Conservation (phyloP, 2,113 vertebrate genomes). For the Ageneiosus marmoratus region DNA sequence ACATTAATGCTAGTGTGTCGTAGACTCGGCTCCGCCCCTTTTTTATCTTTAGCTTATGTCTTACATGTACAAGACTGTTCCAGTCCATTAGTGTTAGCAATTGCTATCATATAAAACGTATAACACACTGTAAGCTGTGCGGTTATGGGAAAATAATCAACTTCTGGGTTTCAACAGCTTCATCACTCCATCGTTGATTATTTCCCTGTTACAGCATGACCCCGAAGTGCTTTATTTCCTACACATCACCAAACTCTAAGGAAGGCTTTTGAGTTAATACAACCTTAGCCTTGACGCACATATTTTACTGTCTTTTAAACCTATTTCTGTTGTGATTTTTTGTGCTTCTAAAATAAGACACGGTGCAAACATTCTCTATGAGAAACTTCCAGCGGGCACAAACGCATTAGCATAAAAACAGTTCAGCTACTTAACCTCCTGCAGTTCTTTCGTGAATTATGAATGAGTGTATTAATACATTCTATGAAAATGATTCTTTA, state of each 20-base stretch:
- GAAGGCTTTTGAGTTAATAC: neutral
- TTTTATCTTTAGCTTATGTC: too few species aligned
- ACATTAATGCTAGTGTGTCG: too few species aligned
- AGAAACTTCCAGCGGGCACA: neutral
- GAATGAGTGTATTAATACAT: slow-evolving; percentile 13
- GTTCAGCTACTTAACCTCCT: slow-evolving; percentile 5
- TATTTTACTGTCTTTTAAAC: neutral
- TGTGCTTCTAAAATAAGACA: neutral
- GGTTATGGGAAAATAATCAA: neutral
- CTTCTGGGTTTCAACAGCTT: neutral
- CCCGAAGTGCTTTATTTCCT: neutral
- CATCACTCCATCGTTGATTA: neutral
- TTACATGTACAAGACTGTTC: too few species aligned
- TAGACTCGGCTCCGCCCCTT: too few species aligned
- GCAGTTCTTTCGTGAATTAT: slow-evolving; percentile 23
- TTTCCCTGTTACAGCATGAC: neutral
- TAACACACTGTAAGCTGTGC: neutral
- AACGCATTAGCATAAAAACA: slow-evolving; percentile 22
- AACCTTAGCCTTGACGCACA: neutral
- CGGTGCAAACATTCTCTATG: neutral
- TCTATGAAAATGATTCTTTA: slow-evolving; percentile 1
- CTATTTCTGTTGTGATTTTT: neutral
- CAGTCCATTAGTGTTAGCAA: too few species aligned
- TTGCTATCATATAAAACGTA: too few species aligned
- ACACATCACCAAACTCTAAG: neutral